phyloP scores from a whole-genome alignment of 2,888 invertebrate genomes.

The Leptinotarsa juncta region DNA sequence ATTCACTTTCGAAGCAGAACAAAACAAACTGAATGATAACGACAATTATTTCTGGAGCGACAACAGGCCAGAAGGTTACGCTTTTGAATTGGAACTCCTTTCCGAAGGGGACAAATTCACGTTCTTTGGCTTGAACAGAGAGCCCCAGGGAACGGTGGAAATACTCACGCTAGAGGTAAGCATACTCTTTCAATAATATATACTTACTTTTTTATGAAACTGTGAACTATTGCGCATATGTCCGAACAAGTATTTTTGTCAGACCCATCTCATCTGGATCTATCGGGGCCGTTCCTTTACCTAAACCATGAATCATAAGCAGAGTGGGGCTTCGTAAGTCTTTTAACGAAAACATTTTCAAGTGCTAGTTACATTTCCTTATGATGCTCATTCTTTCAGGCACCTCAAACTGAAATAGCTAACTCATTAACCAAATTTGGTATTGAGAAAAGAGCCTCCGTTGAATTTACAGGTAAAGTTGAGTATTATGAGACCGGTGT shows the following conservation, averaged over 20 bases:
- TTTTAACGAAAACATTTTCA: slow-evolving; percentile 52
- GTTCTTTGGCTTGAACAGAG: slow-evolving; percentile 76
- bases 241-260: slow-evolving; percentile 45
- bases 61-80: slow-evolving; percentile 78
- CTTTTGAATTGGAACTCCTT: slow-evolving; percentile 77
- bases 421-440: slow-evolving; percentile 61
- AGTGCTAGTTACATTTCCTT: slow-evolving; percentile 47
- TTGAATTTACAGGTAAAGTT: slow-evolving; percentile 74
- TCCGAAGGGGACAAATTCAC: slow-evolving; percentile 78
- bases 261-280: slow-evolving; percentile 44
- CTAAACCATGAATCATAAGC: slow-evolving; percentile 40
- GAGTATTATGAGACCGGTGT: slow-evolving; percentile 77
- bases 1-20: slow-evolving; percentile 77
- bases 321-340: slow-evolving; percentile 62
- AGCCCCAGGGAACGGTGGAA: slow-evolving; percentile 76
- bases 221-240: slow-evolving; percentile 43
- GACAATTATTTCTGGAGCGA: slow-evolving; percentile 84
- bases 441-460: slow-evolving; percentile 73
- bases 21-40: slow-evolving; percentile 74
- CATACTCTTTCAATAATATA: slow-evolving; percentile 16
- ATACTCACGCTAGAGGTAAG: slow-evolving; percentile 75
- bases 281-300: slow-evolving; percentile 39
- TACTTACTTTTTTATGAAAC: slow-evolving; percentile 30
- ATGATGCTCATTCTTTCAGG: slow-evolving; percentile 66
- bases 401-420: slow-evolving; percentile 67